phyloP scores from a whole-genome alignment of 2,797 vertebrate genomes.

The Phyllotis vaccarum region DNA sequence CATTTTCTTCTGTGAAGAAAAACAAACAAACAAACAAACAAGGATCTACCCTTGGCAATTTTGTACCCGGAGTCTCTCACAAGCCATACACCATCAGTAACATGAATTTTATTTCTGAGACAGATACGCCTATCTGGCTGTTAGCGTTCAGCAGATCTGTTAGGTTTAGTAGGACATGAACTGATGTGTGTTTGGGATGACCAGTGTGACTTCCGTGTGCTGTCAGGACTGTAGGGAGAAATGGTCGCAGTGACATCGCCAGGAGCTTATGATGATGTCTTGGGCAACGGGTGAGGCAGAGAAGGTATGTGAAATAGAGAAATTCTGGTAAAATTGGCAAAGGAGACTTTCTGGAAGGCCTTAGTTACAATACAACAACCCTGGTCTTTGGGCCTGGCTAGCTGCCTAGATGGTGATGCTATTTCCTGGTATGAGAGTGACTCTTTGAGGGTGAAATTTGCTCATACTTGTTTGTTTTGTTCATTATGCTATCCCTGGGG shows the following conservation, averaged over 20 bases:
- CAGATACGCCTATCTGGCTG: not conserved
- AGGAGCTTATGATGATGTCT: not conserved
- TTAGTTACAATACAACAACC: not conserved
- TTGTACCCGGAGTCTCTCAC: not conserved
- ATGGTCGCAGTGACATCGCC: not conserved
- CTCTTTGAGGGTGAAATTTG: not conserved
- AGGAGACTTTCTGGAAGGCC: not conserved
- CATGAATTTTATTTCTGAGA: slow-evolving; percentile 18
- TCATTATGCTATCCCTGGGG: not conserved
- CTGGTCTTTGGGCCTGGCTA: not conserved
- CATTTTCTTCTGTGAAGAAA: slow-evolving; percentile 31
- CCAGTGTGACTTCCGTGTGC: not conserved
- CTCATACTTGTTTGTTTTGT: slow-evolving; percentile 40
- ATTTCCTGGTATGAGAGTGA: not conserved
- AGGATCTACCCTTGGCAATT: not conserved
- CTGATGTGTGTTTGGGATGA: not conserved
- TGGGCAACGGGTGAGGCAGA: not conserved
- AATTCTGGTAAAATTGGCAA: not conserved
- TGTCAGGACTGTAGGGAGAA: not conserved
- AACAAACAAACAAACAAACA: not conserved
- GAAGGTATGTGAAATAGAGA: not conserved
- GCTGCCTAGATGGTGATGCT: not conserved
- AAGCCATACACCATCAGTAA: not conserved
- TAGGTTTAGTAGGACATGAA: not conserved
- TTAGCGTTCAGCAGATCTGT: not conserved